phyloP scores from a whole-genome alignment of 2,113 vertebrate species.

The Malaclemys terrapin region DNA sequence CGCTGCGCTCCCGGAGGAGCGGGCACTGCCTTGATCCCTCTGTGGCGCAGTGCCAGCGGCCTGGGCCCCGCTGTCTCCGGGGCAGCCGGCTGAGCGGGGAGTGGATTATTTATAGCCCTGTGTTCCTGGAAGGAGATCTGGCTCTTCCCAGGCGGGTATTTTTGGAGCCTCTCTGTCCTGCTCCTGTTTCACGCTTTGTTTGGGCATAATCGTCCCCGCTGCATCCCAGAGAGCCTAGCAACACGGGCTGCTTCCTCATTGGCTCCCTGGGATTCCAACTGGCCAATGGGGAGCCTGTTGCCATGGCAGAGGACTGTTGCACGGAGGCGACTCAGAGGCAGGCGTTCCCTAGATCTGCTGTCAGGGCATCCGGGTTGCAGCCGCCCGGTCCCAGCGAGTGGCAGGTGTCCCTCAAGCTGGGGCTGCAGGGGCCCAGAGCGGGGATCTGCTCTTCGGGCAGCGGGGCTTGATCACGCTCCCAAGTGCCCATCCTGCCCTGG shows the following conservation, averaged over 20 bases:
- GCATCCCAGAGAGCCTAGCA: constrained; percentile 94
- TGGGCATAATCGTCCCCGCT: constrained; percentile 87
- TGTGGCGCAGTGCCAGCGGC: neutral
- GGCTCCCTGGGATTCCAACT: constrained; percentile 82
- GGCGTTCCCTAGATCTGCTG: constrained; percentile 82
- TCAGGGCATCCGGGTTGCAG: neutral
- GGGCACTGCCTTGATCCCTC: neutral
- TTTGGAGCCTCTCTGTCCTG: constrained; percentile 66
- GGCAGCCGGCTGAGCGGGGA: constrained; percentile 6
- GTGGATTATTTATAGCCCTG: constrained; percentile 74
- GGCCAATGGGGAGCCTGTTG: constrained; percentile 90
- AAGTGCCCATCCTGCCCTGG: neutral
- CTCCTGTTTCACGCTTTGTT: constrained; percentile 81
- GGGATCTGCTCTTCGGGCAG: neutral
- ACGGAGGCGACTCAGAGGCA: constrained; percentile 50
- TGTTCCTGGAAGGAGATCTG: constrained; percentile 69
- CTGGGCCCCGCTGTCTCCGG: constrained; percentile 22
- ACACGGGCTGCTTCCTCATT: constrained; percentile 90
- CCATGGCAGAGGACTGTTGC: constrained; percentile 90
- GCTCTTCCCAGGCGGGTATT: constrained; percentile 55
- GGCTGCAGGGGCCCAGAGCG: neutral
- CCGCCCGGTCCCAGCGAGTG: neutral
- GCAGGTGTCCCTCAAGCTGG: neutral
- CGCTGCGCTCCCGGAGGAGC: neutral
- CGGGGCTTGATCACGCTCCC: neutral